Conservation (phyloP, 1,140 invertebrate genomes). For the Papilio dardanus region DNA sequence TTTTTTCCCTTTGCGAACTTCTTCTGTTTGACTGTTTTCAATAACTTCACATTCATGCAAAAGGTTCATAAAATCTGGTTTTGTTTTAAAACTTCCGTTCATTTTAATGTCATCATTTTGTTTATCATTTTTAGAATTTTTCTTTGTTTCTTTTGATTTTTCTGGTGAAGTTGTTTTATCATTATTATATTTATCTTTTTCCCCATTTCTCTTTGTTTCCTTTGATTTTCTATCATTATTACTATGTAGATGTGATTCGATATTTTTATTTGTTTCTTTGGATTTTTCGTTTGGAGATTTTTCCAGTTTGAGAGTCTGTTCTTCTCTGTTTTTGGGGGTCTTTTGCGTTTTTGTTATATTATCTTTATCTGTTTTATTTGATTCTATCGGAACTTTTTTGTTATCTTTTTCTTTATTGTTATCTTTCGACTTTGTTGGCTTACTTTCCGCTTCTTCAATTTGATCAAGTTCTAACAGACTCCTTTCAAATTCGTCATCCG, state of each 20-base stretch:
- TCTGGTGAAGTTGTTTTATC: neutral
- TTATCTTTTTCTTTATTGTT: slow-evolving; percentile 21
- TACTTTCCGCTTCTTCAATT: slow-evolving; percentile 54
- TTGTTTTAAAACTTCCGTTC: slow-evolving; percentile 47
- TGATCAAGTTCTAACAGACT: slow-evolving; percentile 85
- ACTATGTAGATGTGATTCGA: neutral
- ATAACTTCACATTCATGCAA: slow-evolving; percentile 71
- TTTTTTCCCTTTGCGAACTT: slow-evolving; percentile 53
- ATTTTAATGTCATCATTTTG: slow-evolving; percentile 49
- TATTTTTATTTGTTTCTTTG: slow-evolving; percentile 14
- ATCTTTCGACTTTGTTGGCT: slow-evolving; percentile 25
- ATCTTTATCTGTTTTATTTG: slow-evolving; percentile 14
- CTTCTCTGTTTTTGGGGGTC: neutral
- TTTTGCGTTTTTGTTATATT: neutral
- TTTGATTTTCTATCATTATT: slow-evolving; percentile 18
- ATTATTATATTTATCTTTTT: neutral
- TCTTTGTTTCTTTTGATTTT: slow-evolving; percentile 14
- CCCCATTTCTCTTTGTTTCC: neutral
- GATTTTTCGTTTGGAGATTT: neutral
- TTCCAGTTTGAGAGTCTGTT: neutral
- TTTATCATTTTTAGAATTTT: slow-evolving; percentile 31
- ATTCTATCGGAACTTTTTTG: slow-evolving; percentile 39
- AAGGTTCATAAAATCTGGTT: slow-evolving; percentile 70
- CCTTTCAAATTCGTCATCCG: slow-evolving; percentile 87
- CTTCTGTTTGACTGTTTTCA: slow-evolving; percentile 52